phyloP scores from a whole-genome alignment of 2,888 invertebrate genomes.

The Drosophila demipolita region DNA sequence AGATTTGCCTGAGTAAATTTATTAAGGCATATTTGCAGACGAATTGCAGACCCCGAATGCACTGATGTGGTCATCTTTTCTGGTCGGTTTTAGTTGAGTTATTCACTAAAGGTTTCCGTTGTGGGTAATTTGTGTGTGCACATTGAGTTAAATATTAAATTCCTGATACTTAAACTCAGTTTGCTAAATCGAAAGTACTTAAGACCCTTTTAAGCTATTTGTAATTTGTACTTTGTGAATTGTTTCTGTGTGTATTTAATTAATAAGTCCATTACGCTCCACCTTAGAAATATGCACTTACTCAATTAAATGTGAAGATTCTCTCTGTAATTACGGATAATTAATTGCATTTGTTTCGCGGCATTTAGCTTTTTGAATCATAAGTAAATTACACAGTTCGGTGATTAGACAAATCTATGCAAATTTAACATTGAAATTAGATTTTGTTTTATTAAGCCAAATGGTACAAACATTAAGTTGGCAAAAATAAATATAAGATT shows the following conservation, averaged over 20 bases:
- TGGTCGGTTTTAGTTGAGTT: slow-evolving; percentile 17
- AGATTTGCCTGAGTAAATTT: not conserved
- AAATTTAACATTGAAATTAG: slow-evolving; percentile 2
- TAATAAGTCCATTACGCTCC: slow-evolving; percentile 9
- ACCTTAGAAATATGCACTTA: not conserved
- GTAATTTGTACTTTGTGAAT: slow-evolving; percentile 15
- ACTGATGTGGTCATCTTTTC: slow-evolving; percentile 38
- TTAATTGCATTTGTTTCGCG: slow-evolving; percentile 26
- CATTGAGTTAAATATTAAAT: slow-evolving; percentile 19
- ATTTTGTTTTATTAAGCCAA: slow-evolving; percentile 2
- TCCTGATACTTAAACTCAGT: not conserved
- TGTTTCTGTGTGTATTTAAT: slow-evolving; percentile 12
- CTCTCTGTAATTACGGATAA: slow-evolving; percentile 30
- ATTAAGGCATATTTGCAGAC: not conserved
- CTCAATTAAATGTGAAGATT: slow-evolving; percentile 9
- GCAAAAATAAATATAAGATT: not conserved
- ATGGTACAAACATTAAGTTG: not conserved
- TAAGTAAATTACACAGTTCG: slow-evolving; percentile 43
- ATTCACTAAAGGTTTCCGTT: not conserved
- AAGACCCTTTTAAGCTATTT: not conserved
- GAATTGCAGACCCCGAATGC: not conserved
- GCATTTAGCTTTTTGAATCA: slow-evolving; percentile 27
- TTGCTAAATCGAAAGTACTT: not conserved
- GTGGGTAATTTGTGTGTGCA: slow-evolving; percentile 1
- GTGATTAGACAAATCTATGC: slow-evolving; percentile 16